Conservation (phyloP, 2,888 invertebrate species). For the Eupithecia inturbata region DNA sequence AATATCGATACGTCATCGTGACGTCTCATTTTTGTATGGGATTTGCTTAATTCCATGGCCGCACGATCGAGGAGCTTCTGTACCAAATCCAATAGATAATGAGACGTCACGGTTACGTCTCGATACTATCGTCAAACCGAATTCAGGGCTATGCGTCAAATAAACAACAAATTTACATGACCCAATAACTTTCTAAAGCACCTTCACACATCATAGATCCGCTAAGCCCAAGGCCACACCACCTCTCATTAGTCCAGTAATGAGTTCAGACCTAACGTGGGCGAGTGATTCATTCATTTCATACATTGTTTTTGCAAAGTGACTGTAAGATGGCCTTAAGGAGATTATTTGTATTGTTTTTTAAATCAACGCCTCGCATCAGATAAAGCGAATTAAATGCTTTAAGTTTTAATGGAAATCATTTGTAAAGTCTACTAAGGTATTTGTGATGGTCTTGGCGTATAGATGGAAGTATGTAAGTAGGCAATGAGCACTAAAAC, state of each 20-base stretch:
- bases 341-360: constrained; percentile 36
- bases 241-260: constrained; percentile 46
- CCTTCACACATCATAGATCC: neutral
- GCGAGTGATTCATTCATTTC: constrained; percentile 40
- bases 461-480: neutral
- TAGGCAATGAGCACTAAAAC: too few species aligned
- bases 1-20: too few species aligned
- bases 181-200: neutral
- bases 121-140: too few species aligned
- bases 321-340: constrained; percentile 34
- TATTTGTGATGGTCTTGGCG: neutral
- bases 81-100: too few species aligned
- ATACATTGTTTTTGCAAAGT: constrained; percentile 37
- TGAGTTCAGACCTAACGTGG: constrained; percentile 42
- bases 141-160: too few species aligned
- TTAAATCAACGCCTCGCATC: constrained; percentile 34
- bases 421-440: constrained; percentile 7
- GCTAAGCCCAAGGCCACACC: constrained; percentile 33
- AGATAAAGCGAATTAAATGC: constrained; percentile 26
- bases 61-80: too few species aligned
- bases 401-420: constrained; percentile 13
- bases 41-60: too few species aligned
- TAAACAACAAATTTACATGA: neutral
- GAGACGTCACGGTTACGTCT: too few species aligned
- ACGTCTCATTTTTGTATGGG: too few species aligned